Evolutionary conservation across 2,797 vertebrate species (phyloP).

Genomic region (Hydrolagus colliei): DNA sequence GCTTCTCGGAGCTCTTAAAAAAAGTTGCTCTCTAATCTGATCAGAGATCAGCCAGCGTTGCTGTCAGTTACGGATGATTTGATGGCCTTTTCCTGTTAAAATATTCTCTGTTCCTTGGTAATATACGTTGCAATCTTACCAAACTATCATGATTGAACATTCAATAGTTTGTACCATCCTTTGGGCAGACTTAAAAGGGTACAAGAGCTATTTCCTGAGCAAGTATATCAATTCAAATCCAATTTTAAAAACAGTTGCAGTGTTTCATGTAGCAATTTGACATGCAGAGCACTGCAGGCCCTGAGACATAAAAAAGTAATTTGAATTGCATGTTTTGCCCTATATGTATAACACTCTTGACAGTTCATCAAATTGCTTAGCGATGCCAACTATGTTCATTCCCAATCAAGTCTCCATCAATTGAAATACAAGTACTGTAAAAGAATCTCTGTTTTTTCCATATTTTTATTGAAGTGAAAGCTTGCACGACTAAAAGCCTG

Average conservation of each 20-base stretch:
- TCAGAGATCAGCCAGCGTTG: too few species aligned
- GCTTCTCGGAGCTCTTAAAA: too few species aligned
- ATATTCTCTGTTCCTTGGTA: too few species aligned
- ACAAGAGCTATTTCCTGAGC: background rate
- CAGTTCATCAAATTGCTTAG: background rate
- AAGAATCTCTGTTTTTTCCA: too few species aligned
- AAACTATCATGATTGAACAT: background rate
- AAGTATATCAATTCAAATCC: background rate
- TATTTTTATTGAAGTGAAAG: too few species aligned
- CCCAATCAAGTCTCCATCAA: background rate
- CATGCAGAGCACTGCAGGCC: background rate
- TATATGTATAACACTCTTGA: background rate
- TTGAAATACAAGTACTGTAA: too few species aligned
- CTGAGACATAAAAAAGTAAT: background rate
- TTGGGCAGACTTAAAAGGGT: background rate
- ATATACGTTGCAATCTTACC: background rate
- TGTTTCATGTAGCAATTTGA: background rate
- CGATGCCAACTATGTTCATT: background rate
- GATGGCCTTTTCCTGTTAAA: too few species aligned
- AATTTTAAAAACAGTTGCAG: background rate
- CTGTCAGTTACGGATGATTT: too few species aligned
- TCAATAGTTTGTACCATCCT: background rate
- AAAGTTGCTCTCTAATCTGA: too few species aligned
- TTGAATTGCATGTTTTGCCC: background rate
- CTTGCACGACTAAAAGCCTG: too few species aligned